Base-by-base conservation (phyloP, 2,888 invertebrate species). In the Chaitophorus viminalis region DNA sequence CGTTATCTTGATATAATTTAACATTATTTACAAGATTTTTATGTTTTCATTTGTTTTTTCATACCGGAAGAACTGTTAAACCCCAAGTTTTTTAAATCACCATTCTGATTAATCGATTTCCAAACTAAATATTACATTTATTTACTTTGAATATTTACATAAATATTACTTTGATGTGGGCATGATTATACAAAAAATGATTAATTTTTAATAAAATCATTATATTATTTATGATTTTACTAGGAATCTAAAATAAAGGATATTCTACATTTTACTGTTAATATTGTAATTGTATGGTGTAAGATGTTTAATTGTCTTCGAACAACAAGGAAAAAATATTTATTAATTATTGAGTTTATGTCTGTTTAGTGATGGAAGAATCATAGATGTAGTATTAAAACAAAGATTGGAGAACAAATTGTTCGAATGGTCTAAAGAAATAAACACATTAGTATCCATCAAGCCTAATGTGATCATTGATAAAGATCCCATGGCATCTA, bases 391-490 rank as follows among this genome's bases (percentile, higher is more conserved):
- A 11, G 74, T 87, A 3, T 74, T 87, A 31, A 81, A 74, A 74
- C 31, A 54, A 18, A 78, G 87, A 74, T 60, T 87, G 29, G 87
- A 87, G 81, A 72, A 46, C 0, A 74, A 81, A 65, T 39, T 87
- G 25, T 39, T 31, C 3, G 3, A 29, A 39, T 87, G 87, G 87
- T 75, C 39, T 6, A 74, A 65, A 65, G 31, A 87, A 79, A 25
- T 87, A 6, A 65, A 65, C 18, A 33, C 1, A 11, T 25, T 79
- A 54, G 52, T 75, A 39, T 11, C 17, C 21, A 4, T 79, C 21
- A 39, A 65, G 31, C 79, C 79, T 75, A 11, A 75, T 60, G 36
- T 46, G 1, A 81, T 87, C 31, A 60, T 87, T 1, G 81, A 65
- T 3, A 65, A 81, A 81, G 46, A 87, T 81, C 81, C 74, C 0